phyloP scores from a whole-genome alignment of 2,797 vertebrate genomes.

The Meriones psammophilus region DNA sequence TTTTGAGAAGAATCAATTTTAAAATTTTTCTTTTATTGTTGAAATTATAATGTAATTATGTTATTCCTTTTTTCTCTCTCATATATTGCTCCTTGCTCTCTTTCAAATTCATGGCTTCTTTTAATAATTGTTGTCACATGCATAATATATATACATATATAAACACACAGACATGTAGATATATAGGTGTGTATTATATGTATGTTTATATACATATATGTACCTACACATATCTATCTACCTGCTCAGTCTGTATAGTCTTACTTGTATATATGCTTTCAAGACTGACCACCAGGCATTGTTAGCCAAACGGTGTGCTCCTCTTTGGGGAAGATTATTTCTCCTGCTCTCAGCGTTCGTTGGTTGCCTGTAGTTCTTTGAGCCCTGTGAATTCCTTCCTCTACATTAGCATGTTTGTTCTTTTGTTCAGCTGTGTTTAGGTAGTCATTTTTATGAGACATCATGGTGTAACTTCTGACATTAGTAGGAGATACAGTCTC shows the following conservation, averaged over 20 bases:
- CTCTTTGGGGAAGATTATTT: neutral
- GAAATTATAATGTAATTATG: neutral
- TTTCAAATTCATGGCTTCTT: neutral
- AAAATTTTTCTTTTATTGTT: neutral
- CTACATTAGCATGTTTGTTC: neutral
- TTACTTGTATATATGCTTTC: too few species aligned
- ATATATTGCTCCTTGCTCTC: neutral
- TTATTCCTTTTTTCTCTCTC: neutral
- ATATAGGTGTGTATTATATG: neutral
- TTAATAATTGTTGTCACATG: neutral
- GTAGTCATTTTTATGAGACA: neutral
- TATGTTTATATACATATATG: too few species aligned
- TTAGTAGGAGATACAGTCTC: neutral
- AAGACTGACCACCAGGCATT: neutral
- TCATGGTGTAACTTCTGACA: neutral
- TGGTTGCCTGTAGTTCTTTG: neutral
- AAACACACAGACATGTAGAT: too few species aligned
- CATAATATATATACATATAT: neutral
- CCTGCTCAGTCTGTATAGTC: neutral
- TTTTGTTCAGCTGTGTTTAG: neutral
- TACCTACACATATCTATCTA: neutral
- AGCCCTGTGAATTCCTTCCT: neutral
- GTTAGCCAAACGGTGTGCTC: neutral
- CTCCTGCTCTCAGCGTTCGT: neutral
- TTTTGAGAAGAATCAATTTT: neutral